These are phyloP conservation scores for Centropristis striata DNA, from an alignment of 2,113 vertebrate genomes.

Conservation along the genomic window DNA sequence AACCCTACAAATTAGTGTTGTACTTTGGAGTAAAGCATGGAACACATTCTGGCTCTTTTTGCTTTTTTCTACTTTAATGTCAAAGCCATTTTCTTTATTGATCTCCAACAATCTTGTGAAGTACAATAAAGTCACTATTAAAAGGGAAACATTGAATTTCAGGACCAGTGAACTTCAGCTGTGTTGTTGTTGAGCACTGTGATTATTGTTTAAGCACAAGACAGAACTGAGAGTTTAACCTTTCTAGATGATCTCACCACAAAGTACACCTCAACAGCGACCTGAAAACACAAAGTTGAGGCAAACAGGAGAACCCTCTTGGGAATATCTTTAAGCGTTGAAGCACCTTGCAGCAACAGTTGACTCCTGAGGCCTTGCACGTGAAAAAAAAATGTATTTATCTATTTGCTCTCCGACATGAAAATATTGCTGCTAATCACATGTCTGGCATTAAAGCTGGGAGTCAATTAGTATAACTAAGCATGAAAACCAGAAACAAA, in stretches of 20 bases:
- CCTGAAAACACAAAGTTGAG: background rate
- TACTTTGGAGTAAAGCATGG: slow-evolving; percentile 45
- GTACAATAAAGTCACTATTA: slow-evolving; percentile 3
- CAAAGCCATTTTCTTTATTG: slow-evolving; percentile 35
- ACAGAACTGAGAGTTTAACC: background rate
- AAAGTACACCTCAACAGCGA: background rate
- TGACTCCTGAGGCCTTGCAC: too few relatives aligned
- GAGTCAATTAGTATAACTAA: background rate
- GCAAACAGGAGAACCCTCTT: background rate
- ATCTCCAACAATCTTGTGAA: slow-evolving; percentile 14
- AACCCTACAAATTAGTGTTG: slow-evolving; percentile 34
- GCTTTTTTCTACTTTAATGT: slow-evolving; percentile 11
- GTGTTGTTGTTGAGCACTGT: slow-evolving; percentile 1
- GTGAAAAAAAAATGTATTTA: background rate
- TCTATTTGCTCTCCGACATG: background rate
- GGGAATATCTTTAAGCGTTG: background rate
- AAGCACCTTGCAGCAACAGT: too few relatives aligned
- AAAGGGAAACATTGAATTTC: slow-evolving; percentile 20
- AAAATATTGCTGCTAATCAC: background rate
- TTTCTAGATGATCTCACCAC: background rate
- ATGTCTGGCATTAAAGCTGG: background rate
- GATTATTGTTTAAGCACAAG: background rate
- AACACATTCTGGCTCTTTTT: slow-evolving; percentile 31
- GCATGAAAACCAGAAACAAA: background rate
- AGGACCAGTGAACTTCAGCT: background rate